phyloP scores from a whole-genome alignment of 2,797 vertebrate genomes.

The Notolepis coatsorum region DNA sequence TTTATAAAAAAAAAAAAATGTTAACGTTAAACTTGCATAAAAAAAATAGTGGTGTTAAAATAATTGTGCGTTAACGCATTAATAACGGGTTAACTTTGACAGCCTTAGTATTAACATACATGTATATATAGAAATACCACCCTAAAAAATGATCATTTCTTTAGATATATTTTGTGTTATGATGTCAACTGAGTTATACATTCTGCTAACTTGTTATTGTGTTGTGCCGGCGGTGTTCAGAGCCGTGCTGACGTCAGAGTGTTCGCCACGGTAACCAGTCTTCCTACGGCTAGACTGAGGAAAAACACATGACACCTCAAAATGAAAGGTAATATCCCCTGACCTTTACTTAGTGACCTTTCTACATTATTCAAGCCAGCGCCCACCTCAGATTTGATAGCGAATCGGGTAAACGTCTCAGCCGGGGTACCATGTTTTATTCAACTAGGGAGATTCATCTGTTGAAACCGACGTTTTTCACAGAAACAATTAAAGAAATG shows the following conservation, averaged over 20 bases:
- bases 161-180: too few species aligned
- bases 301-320: conserved; percentile 73
- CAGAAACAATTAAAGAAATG: conserved; percentile 19
- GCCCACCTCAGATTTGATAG: conserved; percentile 64
- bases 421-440: conserved; percentile 75
- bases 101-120: too few species aligned
- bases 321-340: conserved; percentile 79
- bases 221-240: conserved; percentile 37
- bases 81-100: too few species aligned
- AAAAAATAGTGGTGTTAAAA: too few species aligned
- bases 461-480: conserved; percentile 46
- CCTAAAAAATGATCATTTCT: too few species aligned
- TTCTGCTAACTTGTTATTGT: too few species aligned
- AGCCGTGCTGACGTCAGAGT: conserved; percentile 60
- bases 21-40: too few species aligned
- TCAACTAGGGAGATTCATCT: conserved; percentile 62
- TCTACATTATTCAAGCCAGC: conserved; percentile 78
- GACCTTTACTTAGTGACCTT: conserved; percentile 75
- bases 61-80: too few species aligned
- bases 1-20: too few species aligned
- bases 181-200: too few species aligned
- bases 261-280: conserved; percentile 61
- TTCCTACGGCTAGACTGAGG: too few species aligned
- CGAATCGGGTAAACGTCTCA: conserved; percentile 71
- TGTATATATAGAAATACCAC: too few species aligned